Conservation (phyloP, 2,888 invertebrate genomes). For the Sphaerophoria rueppellii region DNA sequence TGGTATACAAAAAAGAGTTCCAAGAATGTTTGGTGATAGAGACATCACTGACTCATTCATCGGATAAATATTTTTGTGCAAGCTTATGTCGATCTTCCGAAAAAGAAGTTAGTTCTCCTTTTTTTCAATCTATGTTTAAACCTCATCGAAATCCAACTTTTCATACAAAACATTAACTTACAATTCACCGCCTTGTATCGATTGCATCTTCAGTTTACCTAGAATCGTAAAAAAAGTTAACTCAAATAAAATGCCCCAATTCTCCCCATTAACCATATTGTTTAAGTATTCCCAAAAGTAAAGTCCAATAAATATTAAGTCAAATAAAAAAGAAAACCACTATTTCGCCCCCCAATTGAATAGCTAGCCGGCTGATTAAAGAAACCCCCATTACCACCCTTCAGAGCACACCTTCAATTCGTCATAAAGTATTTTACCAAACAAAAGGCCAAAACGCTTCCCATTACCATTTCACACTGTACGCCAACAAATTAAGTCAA, state of each 20-base stretch:
- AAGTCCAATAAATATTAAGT: constrained; percentile 25
- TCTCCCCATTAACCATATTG: not conserved
- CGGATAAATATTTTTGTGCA: no score
- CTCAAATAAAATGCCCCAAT: not conserved
- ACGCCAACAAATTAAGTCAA: constrained; percentile 72
- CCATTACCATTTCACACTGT: constrained; percentile 70
- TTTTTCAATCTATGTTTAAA: no score
- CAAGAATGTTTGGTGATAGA: no score
- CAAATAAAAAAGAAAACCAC: not conserved
- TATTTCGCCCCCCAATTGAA: not conserved
- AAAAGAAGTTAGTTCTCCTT: no score
- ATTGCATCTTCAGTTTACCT: no score
- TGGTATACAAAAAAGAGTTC: no score
- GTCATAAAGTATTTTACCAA: constrained; percentile 67
- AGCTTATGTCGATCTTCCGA: no score
- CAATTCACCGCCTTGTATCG: no score
- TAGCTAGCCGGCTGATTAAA: constrained; percentile 34
- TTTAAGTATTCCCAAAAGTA: constrained; percentile 27
- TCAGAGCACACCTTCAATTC: constrained; percentile 54
- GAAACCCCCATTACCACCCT: constrained; percentile 20
- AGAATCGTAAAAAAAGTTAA: no score
- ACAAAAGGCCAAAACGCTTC: constrained; percentile 69
- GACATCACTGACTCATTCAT: no score
- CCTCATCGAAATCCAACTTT: no score
- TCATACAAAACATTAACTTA: no score